Percentiles rank a stretch among this genome's conserved stretches.
Evolutionary conservation across 2,888 invertebrate genomes (phyloP).

Genomic region (Gibbula magus): DNA sequence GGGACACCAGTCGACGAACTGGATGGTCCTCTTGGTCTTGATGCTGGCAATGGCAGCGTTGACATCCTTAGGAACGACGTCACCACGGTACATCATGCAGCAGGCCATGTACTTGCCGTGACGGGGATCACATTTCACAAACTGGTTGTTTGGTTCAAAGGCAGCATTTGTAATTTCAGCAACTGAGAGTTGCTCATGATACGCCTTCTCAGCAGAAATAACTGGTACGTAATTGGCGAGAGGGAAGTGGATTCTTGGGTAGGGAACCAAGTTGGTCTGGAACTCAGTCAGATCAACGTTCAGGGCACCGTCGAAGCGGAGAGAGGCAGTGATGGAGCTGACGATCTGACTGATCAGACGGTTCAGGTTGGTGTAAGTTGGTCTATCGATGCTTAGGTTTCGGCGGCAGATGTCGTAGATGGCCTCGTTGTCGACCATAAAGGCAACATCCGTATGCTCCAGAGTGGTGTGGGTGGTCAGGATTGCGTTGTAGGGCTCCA

Average conservation of each 20-base stretch:
- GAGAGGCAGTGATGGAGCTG: conserved; percentile 76
- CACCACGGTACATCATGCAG: conserved; percentile 68
- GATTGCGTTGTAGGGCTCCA: conserved; percentile 97
- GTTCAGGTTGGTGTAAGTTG: conserved; percentile 92
- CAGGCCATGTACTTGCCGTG: conserved; percentile 74
- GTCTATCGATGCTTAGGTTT: conserved; percentile 88
- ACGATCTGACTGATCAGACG: conserved; percentile 92
- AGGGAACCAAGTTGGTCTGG: conserved; percentile 79
- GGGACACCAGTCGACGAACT: conserved; percentile 4
- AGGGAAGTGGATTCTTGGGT: conserved; percentile 93
- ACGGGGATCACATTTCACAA: conserved; percentile 83
- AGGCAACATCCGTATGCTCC: conserved; percentile 96
- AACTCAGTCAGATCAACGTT: conserved; percentile 77
- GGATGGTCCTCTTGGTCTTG: conserved; percentile 8
- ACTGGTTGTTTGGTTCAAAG: conserved; percentile 88
- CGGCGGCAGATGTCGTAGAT: conserved; percentile 89
- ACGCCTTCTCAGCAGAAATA: conserved; percentile 94
- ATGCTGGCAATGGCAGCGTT: conserved; percentile 36
- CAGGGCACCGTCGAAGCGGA: conserved; percentile 77
- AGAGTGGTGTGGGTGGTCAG: conserved; percentile 94
- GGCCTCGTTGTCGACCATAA: conserved; percentile 97
- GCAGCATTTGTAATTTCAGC: conserved; percentile 95
- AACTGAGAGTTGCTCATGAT: conserved; percentile 85
- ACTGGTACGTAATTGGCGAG: conserved; percentile 90
- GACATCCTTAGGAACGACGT: conserved; percentile 68